Percentiles rank a stretch among this genome's conserved stretches.
Conservation (phyloP, 2,888 invertebrate species). For the Aleiodes alternator region DNA sequence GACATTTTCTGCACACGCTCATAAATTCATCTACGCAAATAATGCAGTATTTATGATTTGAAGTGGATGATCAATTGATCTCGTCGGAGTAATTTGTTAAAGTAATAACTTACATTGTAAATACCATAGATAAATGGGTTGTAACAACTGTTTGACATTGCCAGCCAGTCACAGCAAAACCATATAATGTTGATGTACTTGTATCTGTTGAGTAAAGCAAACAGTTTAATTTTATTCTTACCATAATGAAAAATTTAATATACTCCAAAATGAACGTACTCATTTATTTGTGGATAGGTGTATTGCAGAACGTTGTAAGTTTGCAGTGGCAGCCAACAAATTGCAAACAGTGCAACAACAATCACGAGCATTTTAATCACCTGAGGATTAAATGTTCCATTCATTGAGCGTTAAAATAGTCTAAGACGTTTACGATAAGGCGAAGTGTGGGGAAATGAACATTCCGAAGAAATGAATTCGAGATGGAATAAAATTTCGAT, state of each 20-base stretch:
- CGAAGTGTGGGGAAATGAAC: neutral
- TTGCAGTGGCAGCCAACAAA: slow-evolving; percentile 90
- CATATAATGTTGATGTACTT: slow-evolving; percentile 90
- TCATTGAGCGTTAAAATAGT: neutral
- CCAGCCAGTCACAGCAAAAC: slow-evolving; percentile 91
- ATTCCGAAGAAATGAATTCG: neutral
- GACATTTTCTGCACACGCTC: neutral
- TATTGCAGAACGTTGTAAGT: slow-evolving; percentile 85
- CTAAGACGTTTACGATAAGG: neutral
- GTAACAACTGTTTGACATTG: slow-evolving; percentile 93
- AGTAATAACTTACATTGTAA: slow-evolving; percentile 84
- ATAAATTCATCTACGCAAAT: no score
- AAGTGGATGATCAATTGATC: no score
- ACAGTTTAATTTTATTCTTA: neutral
- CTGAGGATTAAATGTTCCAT: slow-evolving; percentile 75
- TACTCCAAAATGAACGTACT: slow-evolving; percentile 75
- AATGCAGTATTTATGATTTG: no score
- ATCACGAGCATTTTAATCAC: slow-evolving; percentile 93
- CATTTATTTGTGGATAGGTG: slow-evolving; percentile 83
- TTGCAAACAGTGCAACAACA: slow-evolving; percentile 87
- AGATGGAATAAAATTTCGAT: neutral
- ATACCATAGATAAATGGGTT: slow-evolving; percentile 94
- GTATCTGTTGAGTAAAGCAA: slow-evolving; percentile 76
- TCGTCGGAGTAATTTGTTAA: slow-evolving; percentile 9
- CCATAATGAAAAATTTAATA: neutral